phyloP scores from a whole-genome alignment of 2,888 invertebrate species.

The Phaonia tiefii region DNA sequence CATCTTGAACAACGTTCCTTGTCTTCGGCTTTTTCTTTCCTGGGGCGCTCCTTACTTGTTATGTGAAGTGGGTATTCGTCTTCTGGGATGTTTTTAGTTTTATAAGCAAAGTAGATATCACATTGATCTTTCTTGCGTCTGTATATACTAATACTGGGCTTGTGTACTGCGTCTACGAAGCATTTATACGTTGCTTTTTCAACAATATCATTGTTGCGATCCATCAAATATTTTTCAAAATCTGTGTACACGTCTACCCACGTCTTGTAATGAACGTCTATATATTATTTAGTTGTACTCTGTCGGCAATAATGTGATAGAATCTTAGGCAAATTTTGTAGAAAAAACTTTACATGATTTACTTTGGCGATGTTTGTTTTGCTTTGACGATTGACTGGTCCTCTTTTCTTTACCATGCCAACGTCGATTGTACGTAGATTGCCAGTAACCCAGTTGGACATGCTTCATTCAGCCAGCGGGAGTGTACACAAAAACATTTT shows the following conservation, averaged over 20 bases:
- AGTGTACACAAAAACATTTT: slow-evolving; percentile 53
- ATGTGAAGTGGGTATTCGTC: slow-evolving; percentile 53
- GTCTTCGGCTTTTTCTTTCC: slow-evolving; percentile 63
- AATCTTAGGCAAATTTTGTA: slow-evolving; percentile 15
- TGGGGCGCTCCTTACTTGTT: slow-evolving; percentile 60
- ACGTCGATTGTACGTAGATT: slow-evolving; percentile 50
- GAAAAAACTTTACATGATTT: slow-evolving; percentile 40
- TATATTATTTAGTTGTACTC: slow-evolving; percentile 60
- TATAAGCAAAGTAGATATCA: slow-evolving; percentile 56
- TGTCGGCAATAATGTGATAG: slow-evolving; percentile 46
- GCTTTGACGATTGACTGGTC: slow-evolving; percentile 26
- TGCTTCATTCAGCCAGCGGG: slow-evolving; percentile 33
- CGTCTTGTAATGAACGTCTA: slow-evolving; percentile 27
- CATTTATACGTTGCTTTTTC: slow-evolving; percentile 55
- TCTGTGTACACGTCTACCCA: slow-evolving; percentile 38
- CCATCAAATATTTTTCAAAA: slow-evolving; percentile 19
- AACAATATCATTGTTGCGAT: slow-evolving; percentile 45
- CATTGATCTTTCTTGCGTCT: slow-evolving; percentile 58
- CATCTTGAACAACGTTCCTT: slow-evolving; percentile 60
- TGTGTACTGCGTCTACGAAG: slow-evolving; percentile 56
- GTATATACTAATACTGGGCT: slow-evolving; percentile 60
- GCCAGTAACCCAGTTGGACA: slow-evolving; percentile 53
- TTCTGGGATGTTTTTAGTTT: slow-evolving; percentile 55
- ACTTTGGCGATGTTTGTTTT: slow-evolving; percentile 49
- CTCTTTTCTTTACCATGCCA: slow-evolving; percentile 43